These are phyloP conservation scores for Perithous albicinctus DNA, from an alignment of 2,888 invertebrate species.

Conservation along the genomic window DNA sequence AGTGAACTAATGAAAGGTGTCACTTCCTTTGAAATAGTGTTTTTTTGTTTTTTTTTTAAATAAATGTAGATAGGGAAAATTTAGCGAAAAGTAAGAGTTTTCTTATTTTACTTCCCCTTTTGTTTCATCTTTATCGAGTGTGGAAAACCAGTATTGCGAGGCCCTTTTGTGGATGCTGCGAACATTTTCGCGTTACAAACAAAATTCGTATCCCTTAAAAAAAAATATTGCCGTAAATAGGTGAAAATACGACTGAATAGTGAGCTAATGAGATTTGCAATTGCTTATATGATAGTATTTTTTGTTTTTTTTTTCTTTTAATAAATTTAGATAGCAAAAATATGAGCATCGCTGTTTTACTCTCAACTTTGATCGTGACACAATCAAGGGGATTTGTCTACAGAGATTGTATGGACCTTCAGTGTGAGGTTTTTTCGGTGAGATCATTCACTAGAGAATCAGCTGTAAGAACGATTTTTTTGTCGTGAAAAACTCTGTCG, in stretches of 20 bases:
- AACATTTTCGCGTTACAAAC: conserved; percentile 7
- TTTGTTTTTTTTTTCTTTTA: not conserved
- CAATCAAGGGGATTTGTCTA: conserved; percentile 48
- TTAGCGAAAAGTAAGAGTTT: conserved; percentile 38
- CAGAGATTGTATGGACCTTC: too few species aligned
- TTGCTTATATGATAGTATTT: too few species aligned
- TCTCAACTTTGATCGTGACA: conserved; percentile 22
- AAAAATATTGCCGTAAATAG: not conserved
- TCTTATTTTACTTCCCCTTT: not conserved
- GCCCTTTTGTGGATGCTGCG: not conserved
- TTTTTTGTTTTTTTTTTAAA: too few species aligned
- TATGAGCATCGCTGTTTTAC: not conserved
- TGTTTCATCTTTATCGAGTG: too few species aligned
- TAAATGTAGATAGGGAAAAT: too few species aligned
- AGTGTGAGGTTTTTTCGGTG: conserved; percentile 1
- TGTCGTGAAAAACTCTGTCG: not conserved
- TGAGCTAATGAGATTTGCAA: too few species aligned
- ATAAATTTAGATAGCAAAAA: not conserved
- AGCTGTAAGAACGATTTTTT: conserved; percentile 31
- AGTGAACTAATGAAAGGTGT: too few species aligned
- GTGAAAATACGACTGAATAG: not conserved
- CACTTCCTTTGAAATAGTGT: too few species aligned
- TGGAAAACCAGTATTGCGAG: not conserved
- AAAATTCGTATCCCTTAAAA: not conserved
- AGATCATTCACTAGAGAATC: conserved; percentile 26